Conservation (phyloP, 2,797 vertebrate species). For the Fistularia tabacaria region DNA sequence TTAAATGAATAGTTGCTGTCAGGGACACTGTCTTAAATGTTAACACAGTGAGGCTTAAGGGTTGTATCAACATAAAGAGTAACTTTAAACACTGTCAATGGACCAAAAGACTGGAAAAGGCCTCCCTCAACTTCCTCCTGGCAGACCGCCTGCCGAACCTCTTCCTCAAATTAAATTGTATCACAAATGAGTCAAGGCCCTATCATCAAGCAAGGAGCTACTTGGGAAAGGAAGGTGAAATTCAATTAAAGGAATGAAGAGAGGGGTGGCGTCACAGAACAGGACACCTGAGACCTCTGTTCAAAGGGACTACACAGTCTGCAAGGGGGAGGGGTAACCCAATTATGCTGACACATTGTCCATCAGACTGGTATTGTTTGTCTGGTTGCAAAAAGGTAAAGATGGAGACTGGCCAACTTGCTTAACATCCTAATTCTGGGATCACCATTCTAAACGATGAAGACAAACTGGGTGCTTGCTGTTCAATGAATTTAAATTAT, state of each 20-base stretch:
- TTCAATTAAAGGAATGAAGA: slow-evolving; percentile 69
- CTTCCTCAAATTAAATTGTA: slow-evolving; percentile 58
- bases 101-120: slow-evolving; percentile 21
- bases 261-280: slow-evolving; percentile 36
- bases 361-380: slow-evolving; percentile 60
- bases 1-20: too few relatives aligned
- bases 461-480: not conserved
- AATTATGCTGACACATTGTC: slow-evolving; percentile 65
- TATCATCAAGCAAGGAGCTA: slow-evolving; percentile 54
- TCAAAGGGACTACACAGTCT: slow-evolving; percentile 49
- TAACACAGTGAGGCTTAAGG: not conserved
- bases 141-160: slow-evolving; percentile 24
- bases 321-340: slow-evolving; percentile 51
- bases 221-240: slow-evolving; percentile 62
- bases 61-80: slow-evolving; percentile 4
- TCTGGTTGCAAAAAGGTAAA: slow-evolving; percentile 44
- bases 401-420: slow-evolving; percentile 24
- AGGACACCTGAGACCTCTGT: slow-evolving; percentile 73
- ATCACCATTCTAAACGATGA: slow-evolving; percentile 5
- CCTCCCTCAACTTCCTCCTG: slow-evolving; percentile 19
- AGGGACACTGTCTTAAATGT: too few relatives aligned
- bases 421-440: slow-evolving; percentile 23
- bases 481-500: not conserved
- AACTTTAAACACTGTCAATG: slow-evolving; percentile 18
- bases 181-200: slow-evolving; percentile 64